Conservation (phyloP, 1,140 invertebrate genomes). For the Spodoptera litura region DNA sequence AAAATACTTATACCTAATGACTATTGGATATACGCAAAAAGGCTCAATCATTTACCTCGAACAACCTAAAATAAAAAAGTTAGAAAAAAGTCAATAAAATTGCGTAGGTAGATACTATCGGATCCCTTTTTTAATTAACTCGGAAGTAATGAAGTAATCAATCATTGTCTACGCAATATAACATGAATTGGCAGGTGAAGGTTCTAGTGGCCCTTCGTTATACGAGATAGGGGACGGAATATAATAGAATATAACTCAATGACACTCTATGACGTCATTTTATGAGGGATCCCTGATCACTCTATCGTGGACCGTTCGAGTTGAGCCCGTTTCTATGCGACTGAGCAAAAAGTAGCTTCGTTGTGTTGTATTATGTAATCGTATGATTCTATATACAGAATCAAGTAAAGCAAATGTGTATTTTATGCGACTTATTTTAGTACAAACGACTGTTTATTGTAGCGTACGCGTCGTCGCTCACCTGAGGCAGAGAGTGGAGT, state of each 20-base stretch:
- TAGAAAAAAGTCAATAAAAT: background rate
- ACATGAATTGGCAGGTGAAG: conserved; percentile 26
- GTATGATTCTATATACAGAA: background rate
- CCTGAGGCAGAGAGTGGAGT: background rate
- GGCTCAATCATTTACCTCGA: no score
- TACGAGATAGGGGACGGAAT: conserved; percentile 3
- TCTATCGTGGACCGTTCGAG: conserved; percentile 1
- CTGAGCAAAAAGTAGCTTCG: background rate
- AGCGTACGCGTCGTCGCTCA: background rate
- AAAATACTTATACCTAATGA: no score
- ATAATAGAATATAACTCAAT: conserved; percentile 11
- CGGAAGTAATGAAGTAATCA: conserved; percentile 16
- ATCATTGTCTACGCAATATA: conserved; percentile 24
- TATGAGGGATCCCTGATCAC: background rate
- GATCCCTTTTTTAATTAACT: conserved; percentile 14
- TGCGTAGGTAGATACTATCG: background rate
- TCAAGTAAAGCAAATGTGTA: background rate
- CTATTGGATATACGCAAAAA: no score
- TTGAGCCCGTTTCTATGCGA: background rate
- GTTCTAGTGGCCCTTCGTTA: conserved; percentile 13
- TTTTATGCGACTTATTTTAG: background rate
- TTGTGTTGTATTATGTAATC: background rate
- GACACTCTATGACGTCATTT: conserved; percentile 18
- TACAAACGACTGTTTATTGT: background rate
- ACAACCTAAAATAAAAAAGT: background rate